Conservation (phyloP, 2,113 vertebrate genomes). For the Aegotheles bennettii region DNA sequence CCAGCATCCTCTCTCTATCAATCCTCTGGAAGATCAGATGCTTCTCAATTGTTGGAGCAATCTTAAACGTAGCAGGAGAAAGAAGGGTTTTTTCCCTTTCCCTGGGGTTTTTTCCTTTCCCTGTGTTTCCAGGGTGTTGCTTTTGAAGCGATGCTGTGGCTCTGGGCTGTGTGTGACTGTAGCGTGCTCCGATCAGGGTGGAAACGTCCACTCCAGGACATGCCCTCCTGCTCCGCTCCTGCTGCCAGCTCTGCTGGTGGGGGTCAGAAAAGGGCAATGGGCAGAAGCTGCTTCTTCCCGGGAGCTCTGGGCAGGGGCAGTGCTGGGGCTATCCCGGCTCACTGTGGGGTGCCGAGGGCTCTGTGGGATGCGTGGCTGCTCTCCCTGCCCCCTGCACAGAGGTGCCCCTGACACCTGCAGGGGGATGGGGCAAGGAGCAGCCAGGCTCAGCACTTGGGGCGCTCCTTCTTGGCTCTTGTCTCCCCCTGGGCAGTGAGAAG, state of each 20-base stretch:
- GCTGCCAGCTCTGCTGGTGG: no score
- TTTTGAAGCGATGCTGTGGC: not conserved
- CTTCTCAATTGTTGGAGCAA: not conserved
- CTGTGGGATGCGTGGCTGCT: no score
- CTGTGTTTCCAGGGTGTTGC: fast-evolving
- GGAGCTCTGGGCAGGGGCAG: not conserved
- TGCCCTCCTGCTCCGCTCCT: no score
- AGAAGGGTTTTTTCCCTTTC: not conserved
- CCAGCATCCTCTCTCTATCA: slow-evolving; percentile 1
- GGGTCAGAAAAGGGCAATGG: not conserved
- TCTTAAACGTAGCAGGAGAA: not conserved
- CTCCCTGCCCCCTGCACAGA: no score
- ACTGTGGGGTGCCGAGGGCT: no score
- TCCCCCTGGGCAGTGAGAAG: fast-evolving
- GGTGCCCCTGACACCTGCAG: no score
- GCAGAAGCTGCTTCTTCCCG: not conserved
- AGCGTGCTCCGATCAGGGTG: fast-evolving
- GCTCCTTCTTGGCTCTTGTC: not conserved
- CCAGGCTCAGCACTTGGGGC: no score
- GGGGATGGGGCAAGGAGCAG: not conserved
- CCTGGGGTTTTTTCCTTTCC: not conserved
- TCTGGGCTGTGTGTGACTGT: not conserved
- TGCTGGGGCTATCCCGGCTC: no score
- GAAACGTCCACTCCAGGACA: no score
- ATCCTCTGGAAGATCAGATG: not conserved